Evolutionary conservation across 1,140 invertebrate species (phyloP), one percentile per base, ranked within the genome.

Genomic region (Phymastichus coffea): DNA sequence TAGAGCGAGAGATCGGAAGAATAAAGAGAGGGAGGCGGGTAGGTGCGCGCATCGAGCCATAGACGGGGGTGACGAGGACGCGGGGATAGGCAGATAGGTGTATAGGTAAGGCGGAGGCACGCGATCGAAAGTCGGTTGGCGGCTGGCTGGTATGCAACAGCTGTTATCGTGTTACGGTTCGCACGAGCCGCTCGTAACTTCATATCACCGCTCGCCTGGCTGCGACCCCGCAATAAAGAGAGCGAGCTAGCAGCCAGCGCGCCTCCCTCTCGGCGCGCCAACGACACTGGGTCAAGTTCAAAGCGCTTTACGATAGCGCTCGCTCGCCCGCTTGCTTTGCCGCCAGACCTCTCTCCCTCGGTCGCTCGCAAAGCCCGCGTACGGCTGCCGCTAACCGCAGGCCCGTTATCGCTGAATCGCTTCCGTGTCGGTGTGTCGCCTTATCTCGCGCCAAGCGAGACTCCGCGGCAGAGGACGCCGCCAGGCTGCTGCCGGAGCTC

Each of bases 111-210:
- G 64, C 37, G 63, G 38, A 37, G 63, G 35, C 60, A 63, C 54
- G 62, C 64, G 63, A 71, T 68, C 66, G 67, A 66, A 65, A 66
- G 70, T 73, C 73, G 65, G 37, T 57, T 60, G 28, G 55, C 10
- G 2, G 12, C 10, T 6, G 2, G 63, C 44, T 59, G 57, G 66
- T 66, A 67, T 63, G 73, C 71, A 76, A 73, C 72, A 74, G 73
- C 74, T 74, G 73, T 75, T 76, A 75, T 74, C 74, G 71, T 65
- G 69, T 74, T 74, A 72, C 70, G 70, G 64, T 73, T 74, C 68
- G 68, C 72, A 75, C 71, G 75, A 74, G 72, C 70, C 61, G 70
- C 71, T 73, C 71, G 71, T 75, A 77, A 75, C 71, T 75, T 70
- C 64, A 63, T 74, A 71, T 73, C 70, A 70, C 63, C 67, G 67